Evolutionary conservation across 2,797 vertebrate genomes (phyloP), one percentile per base, ranked within the genome.

Genomic region (Odontamblyopus rebecca): DNA sequence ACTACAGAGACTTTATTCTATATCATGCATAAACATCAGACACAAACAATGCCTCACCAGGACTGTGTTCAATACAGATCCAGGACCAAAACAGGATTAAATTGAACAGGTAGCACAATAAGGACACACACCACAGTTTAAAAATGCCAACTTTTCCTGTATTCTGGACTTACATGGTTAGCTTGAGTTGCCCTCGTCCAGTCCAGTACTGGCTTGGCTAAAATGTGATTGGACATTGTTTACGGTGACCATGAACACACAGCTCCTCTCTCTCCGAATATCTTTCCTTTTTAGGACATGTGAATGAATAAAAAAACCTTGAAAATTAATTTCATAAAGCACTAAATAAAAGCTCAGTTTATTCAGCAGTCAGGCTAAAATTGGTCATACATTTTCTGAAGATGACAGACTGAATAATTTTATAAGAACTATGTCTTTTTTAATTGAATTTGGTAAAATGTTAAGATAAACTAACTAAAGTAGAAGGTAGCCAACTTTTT

Each of bases 221-320:
- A 50, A 26, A 27, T 11, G 15, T 19, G 6, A 66, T 29, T 66
- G 26, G 44, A 50, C 44, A 16, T 18, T 50, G 64, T 66, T 66
- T 66, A 66, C 26, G 2, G 44, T 66, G 41, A 66, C 64, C 41
- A 19, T 66, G 64, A 66, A 30, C 44, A 66, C 64, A 66, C 44
- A 18, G 23, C 9, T 66, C 64, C 26, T 5, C 44, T 66, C 26
- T 18, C 15, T 30, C 18, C 51, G 41, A n/a, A 68, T 57, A 68
- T 56, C n/a, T 57, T 57, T 56, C 67, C 67, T 68, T 68, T 56
- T 57, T 38, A 13, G 67, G 51, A 26, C 30, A 23, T n/a, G 13
- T 15, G 67, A 35, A 51, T 57, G 53, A 26, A 56, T 56, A 68
- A 15, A 11, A 11, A 56, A 56, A 68, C 67, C 53, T 68, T 68